Conservation (phyloP, 1,140 invertebrate species). For the Achatina immaculata region DNA sequence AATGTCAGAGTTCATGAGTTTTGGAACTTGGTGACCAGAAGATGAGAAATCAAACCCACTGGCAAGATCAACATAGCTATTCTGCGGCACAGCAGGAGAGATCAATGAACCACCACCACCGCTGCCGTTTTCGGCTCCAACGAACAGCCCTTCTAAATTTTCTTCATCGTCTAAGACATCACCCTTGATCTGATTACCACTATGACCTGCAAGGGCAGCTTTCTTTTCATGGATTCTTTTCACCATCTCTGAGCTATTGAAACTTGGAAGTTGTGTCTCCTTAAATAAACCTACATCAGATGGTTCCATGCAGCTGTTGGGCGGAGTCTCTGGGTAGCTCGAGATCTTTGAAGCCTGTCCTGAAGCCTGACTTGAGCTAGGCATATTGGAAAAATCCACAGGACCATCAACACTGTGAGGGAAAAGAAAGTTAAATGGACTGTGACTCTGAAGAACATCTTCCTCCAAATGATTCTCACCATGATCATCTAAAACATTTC, state of each 20-base stretch:
- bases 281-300: slow-evolving; percentile 43
- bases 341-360: slow-evolving; percentile 48
- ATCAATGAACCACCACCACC: slow-evolving; percentile 27
- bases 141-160: not conserved
- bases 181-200: not conserved
- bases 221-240: slow-evolving; percentile 60
- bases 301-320: slow-evolving; percentile 62
- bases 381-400: slow-evolving; percentile 37
- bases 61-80: slow-evolving; percentile 48
- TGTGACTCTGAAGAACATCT: slow-evolving; percentile 21
- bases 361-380: slow-evolving; percentile 42
- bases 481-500: not conserved
- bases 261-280: slow-evolving; percentile 60
- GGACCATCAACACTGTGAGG: slow-evolving; percentile 28
- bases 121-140: not conserved
- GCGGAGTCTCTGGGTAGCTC: slow-evolving; percentile 61
- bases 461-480: slow-evolving; percentile 16
- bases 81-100: slow-evolving; percentile 61
- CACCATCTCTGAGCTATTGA: slow-evolving; percentile 68
- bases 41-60: not conserved
- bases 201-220: slow-evolving; percentile 45
- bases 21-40: slow-evolving; percentile 46
- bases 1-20: slow-evolving; percentile 51
- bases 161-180: slow-evolving; percentile 27
- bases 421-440: slow-evolving; percentile 31